phyloP scores from a whole-genome alignment of 1,140 invertebrate genomes.

The Caenorhabditis briggsae region DNA sequence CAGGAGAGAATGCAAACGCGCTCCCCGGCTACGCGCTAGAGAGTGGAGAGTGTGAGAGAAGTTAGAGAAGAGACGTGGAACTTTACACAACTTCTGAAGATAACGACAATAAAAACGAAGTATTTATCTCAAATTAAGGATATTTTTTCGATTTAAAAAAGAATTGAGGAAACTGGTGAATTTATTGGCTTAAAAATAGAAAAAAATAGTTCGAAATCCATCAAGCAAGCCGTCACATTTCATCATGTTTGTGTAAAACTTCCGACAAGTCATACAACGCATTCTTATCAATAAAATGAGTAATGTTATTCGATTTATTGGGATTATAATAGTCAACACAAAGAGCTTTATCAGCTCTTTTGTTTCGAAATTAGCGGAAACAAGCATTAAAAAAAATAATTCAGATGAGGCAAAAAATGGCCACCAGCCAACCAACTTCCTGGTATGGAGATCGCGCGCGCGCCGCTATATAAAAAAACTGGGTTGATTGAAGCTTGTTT shows the following conservation, averaged over 20 bases:
- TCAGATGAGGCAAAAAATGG: not conserved
- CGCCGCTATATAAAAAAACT: not conserved
- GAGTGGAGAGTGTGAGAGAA: not conserved
- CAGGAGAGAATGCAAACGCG: not conserved
- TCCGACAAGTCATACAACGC: not conserved
- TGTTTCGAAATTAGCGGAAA: not conserved
- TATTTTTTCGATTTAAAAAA: too few relatives aligned
- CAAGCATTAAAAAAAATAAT: not conserved
- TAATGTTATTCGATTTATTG: too few relatives aligned
- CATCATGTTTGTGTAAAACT: conserved; percentile 22
- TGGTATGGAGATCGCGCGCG: not conserved
- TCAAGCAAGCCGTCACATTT: not conserved
- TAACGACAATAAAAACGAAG: not conserved
- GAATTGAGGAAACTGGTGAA: not conserved
- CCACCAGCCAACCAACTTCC: not conserved
- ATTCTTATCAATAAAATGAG: too few relatives aligned
- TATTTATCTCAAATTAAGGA: not conserved
- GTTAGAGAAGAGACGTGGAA: not conserved
- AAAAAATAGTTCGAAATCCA: conserved; percentile 20
- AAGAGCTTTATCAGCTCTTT: too few relatives aligned
- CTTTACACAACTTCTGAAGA: not conserved
- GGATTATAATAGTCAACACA: too few relatives aligned
- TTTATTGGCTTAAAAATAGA: not conserved
- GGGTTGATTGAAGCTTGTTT: not conserved
- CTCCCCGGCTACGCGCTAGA: not conserved